Evolutionary conservation across 2,797 vertebrate species (phyloP), one percentile per base, ranked within the genome.

Genomic region (Odontamblyopus rebecca): DNA sequence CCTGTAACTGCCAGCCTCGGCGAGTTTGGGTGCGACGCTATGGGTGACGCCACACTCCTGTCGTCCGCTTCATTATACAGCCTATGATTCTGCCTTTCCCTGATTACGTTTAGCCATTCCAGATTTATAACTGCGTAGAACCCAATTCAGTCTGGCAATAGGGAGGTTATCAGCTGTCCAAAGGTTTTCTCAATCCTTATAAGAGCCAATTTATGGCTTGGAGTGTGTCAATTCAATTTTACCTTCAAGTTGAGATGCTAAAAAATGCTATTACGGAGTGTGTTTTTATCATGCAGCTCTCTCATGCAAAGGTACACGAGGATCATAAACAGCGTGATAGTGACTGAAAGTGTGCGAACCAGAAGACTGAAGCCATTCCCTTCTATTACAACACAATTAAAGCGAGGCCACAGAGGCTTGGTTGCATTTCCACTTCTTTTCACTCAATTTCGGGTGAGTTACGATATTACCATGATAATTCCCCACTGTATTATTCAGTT

Each of bases 361-460:
- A 16, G n/a, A n/a, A 44, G 32, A 63, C 26, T n/a, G 61, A 63
- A 35, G 32, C 35, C 19, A 44, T 63, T 23, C 41, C 19, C 35
- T 41, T 44, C 61, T 35, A 63, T 63, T 63, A 44, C 3, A 38
- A 44, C 44, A 50, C n/a, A 26, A 11, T 64, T 29, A 73, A 19
- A 13, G 19, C 3, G 0, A 35, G 18, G 44, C 38, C 57, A 56
- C 61, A 66, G 13, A 19, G 56, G 12, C 32, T 15, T 13, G 41
- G 8, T 30, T 61, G 32, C 38, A 61, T 62, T 67, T 57, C 2
- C 60, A 48, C 2, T 38, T 68, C 29, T 32, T 35, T 68, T 68
- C 65, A 12, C 26, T 53, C 50, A 18, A 67, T 63, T 63, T 44
- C 9, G 7, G 23, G 5, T 67, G 66, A 68, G 30, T 68, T 68